Base-by-base conservation (phyloP, 2,888 invertebrate species). In the Cheilosia grossa region DNA sequence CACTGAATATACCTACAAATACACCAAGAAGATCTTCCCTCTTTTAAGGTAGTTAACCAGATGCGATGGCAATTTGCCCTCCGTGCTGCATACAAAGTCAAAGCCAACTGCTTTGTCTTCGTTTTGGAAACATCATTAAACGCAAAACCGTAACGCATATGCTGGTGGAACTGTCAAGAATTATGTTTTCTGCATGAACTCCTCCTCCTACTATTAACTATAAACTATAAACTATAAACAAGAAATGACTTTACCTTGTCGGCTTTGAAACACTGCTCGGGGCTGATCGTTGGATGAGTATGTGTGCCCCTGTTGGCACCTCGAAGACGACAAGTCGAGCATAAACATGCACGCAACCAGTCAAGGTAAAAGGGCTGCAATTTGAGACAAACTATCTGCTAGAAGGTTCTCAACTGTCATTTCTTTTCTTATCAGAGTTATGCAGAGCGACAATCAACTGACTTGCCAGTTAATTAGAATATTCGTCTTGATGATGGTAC, bases 381-480 rank as follows among this genome's bases (percentile, higher is more conserved):
- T 80, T 75, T 37, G 78, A 85, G 74, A 75, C 69, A 42, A 47
- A 63, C 21, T 53, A 53, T 53, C 37, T 61, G 30, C 33, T 47
- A 30, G 54, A 58, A 78, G 19, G 49, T 61, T 72, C 61, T 42
- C 51, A 81, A 56, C 58, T 80, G 72, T 66, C 73, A 21, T 37
- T 63, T 9, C 17, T 44, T 37, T 27, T 30, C 70, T 75, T 83
- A 83, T 85, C 85, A 67, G 17, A 56, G 42, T 19, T 51, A 79
- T 63, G 27, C 42, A 37, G 49, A 70, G 59, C 54, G 61, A 75
- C 70, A 85, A 80, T 81, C 75, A 85, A 85, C 81, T 85, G 81
- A 51, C 85, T 67, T 85, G 56, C 56, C 47, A 85, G 81, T 85
- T 85, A 77, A 85, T 85, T 81, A 85, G 66, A 85, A 80, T 83